phyloP scores from a whole-genome alignment of 2,888 invertebrate species.

The Entomobrya multifasciata region DNA sequence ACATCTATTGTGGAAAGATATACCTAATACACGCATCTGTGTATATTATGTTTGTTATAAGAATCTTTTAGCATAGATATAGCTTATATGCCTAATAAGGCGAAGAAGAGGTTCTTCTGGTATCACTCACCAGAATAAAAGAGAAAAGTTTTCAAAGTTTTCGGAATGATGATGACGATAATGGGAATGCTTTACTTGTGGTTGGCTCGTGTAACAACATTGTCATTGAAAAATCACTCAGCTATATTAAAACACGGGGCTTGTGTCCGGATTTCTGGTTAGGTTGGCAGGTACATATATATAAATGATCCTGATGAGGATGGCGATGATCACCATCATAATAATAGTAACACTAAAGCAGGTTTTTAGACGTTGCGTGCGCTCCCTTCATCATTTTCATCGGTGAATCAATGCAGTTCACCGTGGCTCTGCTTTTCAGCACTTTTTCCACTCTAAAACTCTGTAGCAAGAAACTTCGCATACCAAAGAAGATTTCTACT shows the following conservation, averaged over 20 bases:
- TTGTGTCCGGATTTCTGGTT: slow-evolving; percentile 63
- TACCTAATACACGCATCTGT: background rate
- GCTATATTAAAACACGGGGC: slow-evolving; percentile 64
- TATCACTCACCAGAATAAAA: slow-evolving; percentile 24
- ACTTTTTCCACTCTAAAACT: slow-evolving; percentile 51
- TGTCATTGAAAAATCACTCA: slow-evolving; percentile 71
- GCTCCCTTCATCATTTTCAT: slow-evolving; percentile 64
- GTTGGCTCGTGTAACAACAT: slow-evolving; percentile 64
- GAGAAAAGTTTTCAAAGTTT: slow-evolving; percentile 45
- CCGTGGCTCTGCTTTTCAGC: slow-evolving; percentile 26
- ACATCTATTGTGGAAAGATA: background rate
- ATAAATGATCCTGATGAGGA: background rate
- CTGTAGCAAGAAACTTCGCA: slow-evolving; percentile 1
- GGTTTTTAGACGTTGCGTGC: slow-evolving; percentile 57
- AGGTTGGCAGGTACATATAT: slow-evolving; percentile 62
- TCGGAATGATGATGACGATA: slow-evolving; percentile 61
- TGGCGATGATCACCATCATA: slow-evolving; percentile 54
- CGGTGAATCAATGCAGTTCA: slow-evolving; percentile 51
- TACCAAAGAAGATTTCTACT: slow-evolving; percentile 10
- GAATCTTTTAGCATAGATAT: too few species aligned
- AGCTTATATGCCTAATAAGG: background rate
- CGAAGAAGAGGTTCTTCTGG: background rate
- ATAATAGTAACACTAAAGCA: slow-evolving; percentile 64
- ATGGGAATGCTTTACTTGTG: slow-evolving; percentile 63
- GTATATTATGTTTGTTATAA: background rate